phyloP scores from a whole-genome alignment of 2,888 invertebrate genomes.

The Chrysolina americana region DNA sequence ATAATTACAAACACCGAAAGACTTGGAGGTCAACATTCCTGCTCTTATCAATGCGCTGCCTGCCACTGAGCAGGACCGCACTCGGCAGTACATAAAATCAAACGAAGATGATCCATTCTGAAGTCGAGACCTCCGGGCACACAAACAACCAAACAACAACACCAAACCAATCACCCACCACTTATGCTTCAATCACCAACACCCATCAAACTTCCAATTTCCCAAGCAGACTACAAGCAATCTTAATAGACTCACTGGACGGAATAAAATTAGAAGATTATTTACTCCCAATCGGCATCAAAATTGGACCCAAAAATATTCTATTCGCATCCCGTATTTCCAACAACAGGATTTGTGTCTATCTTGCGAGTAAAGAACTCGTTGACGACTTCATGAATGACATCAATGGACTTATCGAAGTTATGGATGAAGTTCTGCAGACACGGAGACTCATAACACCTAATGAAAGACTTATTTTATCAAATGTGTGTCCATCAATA shows the following conservation, averaged over 20 bases:
- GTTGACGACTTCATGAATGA: not conserved
- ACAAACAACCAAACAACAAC: not conserved
- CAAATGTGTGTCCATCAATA: not conserved
- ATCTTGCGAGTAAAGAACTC: constrained; percentile 14
- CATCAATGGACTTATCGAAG: not conserved
- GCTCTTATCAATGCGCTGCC: constrained; percentile 4
- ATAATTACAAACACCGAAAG: not conserved
- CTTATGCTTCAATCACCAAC: constrained; percentile 4
- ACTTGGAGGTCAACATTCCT: constrained; percentile 11
- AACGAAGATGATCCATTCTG: too few species aligned
- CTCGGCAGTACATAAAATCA: too few species aligned
- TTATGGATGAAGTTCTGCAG: constrained; percentile 8
- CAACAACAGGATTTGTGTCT: not conserved
- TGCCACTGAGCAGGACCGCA: too few species aligned
- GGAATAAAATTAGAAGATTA: constrained; percentile 19
- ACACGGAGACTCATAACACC: too few species aligned
- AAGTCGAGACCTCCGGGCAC: too few species aligned
- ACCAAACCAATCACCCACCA: constrained; percentile 4
- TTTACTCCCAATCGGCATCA: constrained; percentile 5
- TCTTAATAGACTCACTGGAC: not conserved
- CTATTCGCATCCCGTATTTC: not conserved
- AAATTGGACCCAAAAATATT: constrained; percentile 11
- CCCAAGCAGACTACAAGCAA: constrained; percentile 7
- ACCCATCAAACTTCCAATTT: not conserved
- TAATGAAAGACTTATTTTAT: not conserved